Conservation (phyloP, 2,888 invertebrate species). For the Pegoplata infirma region DNA sequence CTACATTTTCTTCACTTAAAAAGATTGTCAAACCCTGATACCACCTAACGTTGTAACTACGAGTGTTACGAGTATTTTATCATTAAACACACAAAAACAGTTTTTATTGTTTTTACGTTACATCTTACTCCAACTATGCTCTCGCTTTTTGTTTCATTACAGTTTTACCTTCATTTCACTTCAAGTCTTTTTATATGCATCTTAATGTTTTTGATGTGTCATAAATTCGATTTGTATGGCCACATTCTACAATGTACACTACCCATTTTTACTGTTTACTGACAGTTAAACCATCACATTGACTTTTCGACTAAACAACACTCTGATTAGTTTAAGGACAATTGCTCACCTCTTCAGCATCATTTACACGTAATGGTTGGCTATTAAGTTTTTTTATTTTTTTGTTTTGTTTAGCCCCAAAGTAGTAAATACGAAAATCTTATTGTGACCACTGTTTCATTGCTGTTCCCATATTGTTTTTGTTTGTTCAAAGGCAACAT, state of each 20-base stretch:
- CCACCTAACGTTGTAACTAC: constrained; percentile 8
- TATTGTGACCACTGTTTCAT: constrained; percentile 13
- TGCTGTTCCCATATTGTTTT: constrained; percentile 24
- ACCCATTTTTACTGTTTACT: constrained; percentile 19
- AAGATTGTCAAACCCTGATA: constrained; percentile 47
- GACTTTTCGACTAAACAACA: neutral
- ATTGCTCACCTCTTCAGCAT: constrained; percentile 65
- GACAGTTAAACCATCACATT: neutral
- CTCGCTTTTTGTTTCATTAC: constrained; percentile 21
- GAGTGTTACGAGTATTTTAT: constrained; percentile 34
- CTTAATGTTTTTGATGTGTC: constrained; percentile 65
- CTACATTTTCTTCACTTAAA: constrained; percentile 39
- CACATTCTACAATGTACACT: constrained; percentile 51
- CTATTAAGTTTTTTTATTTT: constrained; percentile 56
- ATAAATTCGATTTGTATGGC: constrained; percentile 65
- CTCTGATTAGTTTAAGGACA: constrained; percentile 54
- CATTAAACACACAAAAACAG: constrained; percentile 7
- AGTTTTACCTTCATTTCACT: constrained; percentile 59
- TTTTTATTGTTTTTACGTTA: constrained; percentile 37
- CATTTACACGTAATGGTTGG: constrained; percentile 65
- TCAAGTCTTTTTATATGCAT: constrained; percentile 41
- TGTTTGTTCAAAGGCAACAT: constrained; percentile 42
- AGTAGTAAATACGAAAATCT: constrained; percentile 12
- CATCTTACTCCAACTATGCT: constrained; percentile 1
- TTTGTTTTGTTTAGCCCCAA: constrained; percentile 3